phyloP scores from a whole-genome alignment of 2,113 vertebrate genomes.

The Tricholaema leucomelas region DNA sequence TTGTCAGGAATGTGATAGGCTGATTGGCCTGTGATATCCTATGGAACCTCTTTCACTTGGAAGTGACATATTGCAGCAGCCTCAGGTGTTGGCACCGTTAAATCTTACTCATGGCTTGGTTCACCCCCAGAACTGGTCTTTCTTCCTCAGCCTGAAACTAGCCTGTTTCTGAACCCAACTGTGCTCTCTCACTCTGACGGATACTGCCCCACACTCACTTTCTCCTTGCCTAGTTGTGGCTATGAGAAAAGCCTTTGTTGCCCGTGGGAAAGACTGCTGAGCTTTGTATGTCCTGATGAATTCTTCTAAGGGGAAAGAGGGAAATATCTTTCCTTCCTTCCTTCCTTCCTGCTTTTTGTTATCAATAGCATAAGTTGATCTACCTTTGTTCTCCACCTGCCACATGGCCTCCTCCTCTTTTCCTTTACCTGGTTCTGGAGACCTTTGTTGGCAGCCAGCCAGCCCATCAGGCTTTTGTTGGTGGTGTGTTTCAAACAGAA shows the following conservation, averaged over 20 bases:
- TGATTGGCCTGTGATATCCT: neutral
- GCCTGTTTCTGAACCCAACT: neutral
- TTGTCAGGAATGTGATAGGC: neutral
- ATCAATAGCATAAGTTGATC: neutral
- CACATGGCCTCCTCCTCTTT: neutral
- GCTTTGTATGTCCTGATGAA: neutral
- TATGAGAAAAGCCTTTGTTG: neutral
- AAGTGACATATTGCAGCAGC: neutral
- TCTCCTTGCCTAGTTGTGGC: neutral
- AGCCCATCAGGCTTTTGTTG: neutral
- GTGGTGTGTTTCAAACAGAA: neutral
- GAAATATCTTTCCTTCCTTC: conserved; percentile 53
- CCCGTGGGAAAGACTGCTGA: conserved; percentile 27
- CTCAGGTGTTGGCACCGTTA: neutral
- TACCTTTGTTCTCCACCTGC: conserved; percentile 49
- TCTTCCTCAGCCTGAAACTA: neutral
- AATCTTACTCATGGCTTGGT: neutral
- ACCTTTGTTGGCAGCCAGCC: neutral
- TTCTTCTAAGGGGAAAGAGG: neutral
- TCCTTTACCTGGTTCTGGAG: conserved; percentile 48
- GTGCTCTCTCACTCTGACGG: neutral
- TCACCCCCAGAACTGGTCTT: neutral
- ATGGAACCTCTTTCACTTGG: neutral
- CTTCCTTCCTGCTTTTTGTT: conserved; percentile 55
- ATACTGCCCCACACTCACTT: neutral